A percentile compares a stretch with the other conserved stretches of the same genome.
phyloP scores from a whole-genome alignment of 92 coral and sea anemone genomes.

The Blastomussa wellsi region DNA sequence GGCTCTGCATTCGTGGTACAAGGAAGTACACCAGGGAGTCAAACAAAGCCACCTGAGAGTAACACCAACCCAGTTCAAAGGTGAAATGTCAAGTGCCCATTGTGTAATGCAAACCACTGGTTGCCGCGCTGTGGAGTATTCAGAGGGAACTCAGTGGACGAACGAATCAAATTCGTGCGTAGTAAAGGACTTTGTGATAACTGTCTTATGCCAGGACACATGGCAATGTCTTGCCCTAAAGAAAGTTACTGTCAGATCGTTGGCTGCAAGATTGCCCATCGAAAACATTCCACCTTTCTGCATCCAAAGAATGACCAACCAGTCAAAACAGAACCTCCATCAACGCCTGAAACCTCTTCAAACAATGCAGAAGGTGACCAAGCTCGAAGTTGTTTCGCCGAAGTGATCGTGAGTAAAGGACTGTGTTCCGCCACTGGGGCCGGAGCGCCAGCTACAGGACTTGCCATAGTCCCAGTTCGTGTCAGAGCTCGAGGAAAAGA shows the following conservation, averaged over 20 bases:
- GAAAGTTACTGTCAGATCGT: constrained; percentile 43
- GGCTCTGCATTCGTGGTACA: constrained; percentile 18
- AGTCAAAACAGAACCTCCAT: constrained; percentile 17
- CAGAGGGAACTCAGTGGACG: constrained; percentile 46
- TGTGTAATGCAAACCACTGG: constrained; percentile 49
- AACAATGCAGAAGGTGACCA: background rate
- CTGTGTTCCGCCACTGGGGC: no score
- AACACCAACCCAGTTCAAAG: constrained; percentile 2
- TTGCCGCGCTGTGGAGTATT: constrained; percentile 61
- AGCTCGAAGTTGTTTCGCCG: constrained; percentile 10
- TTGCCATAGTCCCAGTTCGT: no score
- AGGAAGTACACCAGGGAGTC: background rate
- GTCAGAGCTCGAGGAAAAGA: no score
- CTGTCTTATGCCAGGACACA: constrained; percentile 62
- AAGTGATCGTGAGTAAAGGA: background rate
- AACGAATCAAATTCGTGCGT: constrained; percentile 54
- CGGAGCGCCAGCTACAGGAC: no score
- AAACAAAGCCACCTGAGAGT: background rate
- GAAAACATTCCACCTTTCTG: constrained; percentile 60
- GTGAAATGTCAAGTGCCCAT: constrained; percentile 44
- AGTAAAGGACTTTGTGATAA: constrained; percentile 48
- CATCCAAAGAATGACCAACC: constrained; percentile 50
- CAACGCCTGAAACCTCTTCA: background rate
- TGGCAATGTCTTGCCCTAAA: constrained; percentile 55
- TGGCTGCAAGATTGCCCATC: constrained; percentile 55